Conservation (phyloP, 2,888 invertebrate species). For the Sceliomorpha sp. region DNA sequence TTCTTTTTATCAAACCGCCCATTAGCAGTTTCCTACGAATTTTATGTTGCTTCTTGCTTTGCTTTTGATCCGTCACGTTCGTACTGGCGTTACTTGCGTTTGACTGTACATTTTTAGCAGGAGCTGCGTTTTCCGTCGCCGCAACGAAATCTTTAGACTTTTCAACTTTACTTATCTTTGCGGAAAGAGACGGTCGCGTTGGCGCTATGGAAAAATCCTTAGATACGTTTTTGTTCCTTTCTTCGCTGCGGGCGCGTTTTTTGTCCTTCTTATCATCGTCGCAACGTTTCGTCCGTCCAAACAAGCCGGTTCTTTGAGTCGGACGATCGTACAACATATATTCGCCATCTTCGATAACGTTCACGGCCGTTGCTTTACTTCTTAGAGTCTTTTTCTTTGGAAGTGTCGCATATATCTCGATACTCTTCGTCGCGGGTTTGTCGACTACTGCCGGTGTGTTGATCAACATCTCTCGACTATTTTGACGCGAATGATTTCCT, state of each 20-base stretch:
- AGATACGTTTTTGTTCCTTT: constrained; percentile 87
- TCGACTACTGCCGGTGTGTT: constrained; percentile 71
- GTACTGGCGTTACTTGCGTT: constrained; percentile 23
- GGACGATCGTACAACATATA: constrained; percentile 85
- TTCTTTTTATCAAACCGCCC: constrained; percentile 93
- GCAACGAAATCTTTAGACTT: constrained; percentile 82
- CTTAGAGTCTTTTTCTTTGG: constrained; percentile 91
- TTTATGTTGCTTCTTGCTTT: constrained; percentile 94
- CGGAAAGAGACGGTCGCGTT: constrained; percentile 74
- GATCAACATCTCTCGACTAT: constrained; percentile 83
- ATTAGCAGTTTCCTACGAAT: constrained; percentile 92
- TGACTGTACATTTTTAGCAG: constrained; percentile 80
- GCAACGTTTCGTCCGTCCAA: constrained; percentile 85
- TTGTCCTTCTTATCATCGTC: constrained; percentile 86
- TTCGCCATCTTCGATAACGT: constrained; percentile 87
- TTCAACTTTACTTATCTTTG: constrained; percentile 74
- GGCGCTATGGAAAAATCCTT: constrained; percentile 87
- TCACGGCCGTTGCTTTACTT: constrained; percentile 83
- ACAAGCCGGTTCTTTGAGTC: constrained; percentile 86
- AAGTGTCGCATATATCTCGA: constrained; percentile 94
- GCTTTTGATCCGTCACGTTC: constrained; percentile 85
- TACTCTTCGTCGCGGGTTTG: constrained; percentile 83
- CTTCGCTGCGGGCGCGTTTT: constrained; percentile 91
- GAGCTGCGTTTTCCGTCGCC: constrained; percentile 82
- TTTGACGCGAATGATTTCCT: constrained; percentile 84